Evolutionary conservation across 2,797 vertebrate species (phyloP).

Genomic region (Lates japonicus): DNA sequence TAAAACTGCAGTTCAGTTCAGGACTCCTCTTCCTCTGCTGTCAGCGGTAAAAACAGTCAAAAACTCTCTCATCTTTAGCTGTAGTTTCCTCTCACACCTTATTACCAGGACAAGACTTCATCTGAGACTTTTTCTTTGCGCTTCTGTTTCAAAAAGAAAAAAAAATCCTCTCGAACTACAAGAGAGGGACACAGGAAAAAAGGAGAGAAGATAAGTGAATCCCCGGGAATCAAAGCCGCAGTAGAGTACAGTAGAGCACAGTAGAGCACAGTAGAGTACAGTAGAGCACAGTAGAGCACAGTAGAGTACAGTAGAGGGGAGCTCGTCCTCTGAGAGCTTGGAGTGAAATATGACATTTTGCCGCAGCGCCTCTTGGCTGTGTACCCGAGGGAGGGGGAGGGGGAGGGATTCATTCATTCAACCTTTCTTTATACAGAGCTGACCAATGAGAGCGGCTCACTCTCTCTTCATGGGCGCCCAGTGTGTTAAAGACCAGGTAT

Average conservation of each 20-base stretch:
- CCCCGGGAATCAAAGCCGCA: not conserved
- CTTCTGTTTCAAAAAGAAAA: not conserved
- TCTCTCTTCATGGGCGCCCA: not conserved
- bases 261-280: no score
- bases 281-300: slow-evolving; percentile 2
- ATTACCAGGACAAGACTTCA: not conserved
- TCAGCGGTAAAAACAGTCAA: not conserved
- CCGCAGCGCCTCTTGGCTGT: slow-evolving; percentile 70
- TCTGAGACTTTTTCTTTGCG: slow-evolving; percentile 1
- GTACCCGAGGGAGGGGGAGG: slow-evolving; percentile 12
- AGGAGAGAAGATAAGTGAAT: not conserved
- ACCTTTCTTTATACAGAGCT: not conserved
- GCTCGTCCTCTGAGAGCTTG: slow-evolving; percentile 47
- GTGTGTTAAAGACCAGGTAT: no score
- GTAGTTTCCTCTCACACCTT: not conserved
- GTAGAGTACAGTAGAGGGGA: slow-evolving; percentile 32
- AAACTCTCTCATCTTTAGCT: not conserved
- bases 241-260: not conserved
- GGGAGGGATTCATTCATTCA: not conserved
- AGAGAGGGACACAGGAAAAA: not conserved
- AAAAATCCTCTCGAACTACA: not conserved
- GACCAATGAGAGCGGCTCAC: not conserved
- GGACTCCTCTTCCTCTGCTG: not conserved
- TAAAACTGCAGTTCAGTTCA: slow-evolving; percentile 7
- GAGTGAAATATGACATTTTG: slow-evolving; percentile 64